Evolutionary conservation across 2,113 vertebrate genomes (phyloP), one percentile per base, ranked within the genome.

Genomic region (Sinocyclocheilus maitianheensis): DNA sequence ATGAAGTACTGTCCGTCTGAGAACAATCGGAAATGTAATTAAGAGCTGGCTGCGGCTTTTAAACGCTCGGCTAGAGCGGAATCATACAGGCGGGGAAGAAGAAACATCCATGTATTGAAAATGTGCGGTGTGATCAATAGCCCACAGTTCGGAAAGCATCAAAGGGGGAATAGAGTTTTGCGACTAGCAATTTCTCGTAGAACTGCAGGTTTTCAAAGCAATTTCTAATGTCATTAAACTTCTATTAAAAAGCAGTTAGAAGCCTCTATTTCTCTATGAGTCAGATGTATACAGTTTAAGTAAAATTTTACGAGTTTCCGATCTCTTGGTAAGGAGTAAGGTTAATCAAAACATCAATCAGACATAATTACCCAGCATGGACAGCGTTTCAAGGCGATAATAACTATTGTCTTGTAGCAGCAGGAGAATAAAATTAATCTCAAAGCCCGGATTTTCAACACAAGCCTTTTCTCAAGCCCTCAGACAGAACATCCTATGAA

Each of bases 21-120:
- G 88, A 92, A 92, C 90, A 92, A 94, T 93, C 90, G 93, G 91
- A 94, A 94, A 94, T 93, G 92, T 94, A 94, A 95, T 95, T 94
- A 94, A 92, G 90, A 89, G 82, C 91, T 71, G 88, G 92, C 90
- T 91, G 93, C 82, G 87, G 92, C 91, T 93, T 93, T 94, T 94
- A 94, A 94, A 94, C 71, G 93, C 87, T 91, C 90, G 90, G 92
- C 91, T 93, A 90, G 93, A 84, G 90, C 90, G 90, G 92, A 93
- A 95, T 94, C 91, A 93, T 92, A 94, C 91, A 90, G 90, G 81
- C 51, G 46, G 30, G 62, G 30, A 88, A 63, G 90, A 76, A 86
- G 40, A 82, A 77, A 92, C 89, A 91, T 93, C 88, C 91, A 94
- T 92, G 93, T 90, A 89, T 89, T 81, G 89, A 90, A 92, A 93